Percentiles rank a stretch among this genome's conserved stretches.
phyloP scores from a whole-genome alignment of 1,140 invertebrate genomes.

The Heliconius nattereri region DNA sequence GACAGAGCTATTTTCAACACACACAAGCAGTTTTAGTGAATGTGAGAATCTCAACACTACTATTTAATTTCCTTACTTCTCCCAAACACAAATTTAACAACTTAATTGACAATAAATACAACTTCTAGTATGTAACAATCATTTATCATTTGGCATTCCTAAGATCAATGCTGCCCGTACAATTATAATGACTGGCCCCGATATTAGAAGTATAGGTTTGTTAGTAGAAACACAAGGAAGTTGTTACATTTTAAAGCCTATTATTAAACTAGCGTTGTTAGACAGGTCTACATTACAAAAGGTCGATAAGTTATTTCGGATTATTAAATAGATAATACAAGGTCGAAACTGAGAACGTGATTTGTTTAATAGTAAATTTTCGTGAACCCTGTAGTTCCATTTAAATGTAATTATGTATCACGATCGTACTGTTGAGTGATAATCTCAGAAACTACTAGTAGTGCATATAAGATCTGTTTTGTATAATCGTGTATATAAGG shows the following conservation, averaged over 20 bases:
- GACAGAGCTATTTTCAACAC: too few species aligned
- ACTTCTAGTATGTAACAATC: not conserved
- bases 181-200: slow-evolving; percentile 8
- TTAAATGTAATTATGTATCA: slow-evolving; percentile 6
- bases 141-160: not conserved
- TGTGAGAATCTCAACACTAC: too few species aligned
- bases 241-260: slow-evolving; percentile 22
- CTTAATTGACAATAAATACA: not conserved
- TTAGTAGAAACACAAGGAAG: slow-evolving; percentile 8
- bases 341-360: slow-evolving; percentile 14
- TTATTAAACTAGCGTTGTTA: slow-evolving; percentile 21
- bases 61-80: too few species aligned
- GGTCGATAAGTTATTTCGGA: slow-evolving; percentile 18
- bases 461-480: not conserved
- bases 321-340: slow-evolving; percentile 28
- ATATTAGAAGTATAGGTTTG: slow-evolving; percentile 17
- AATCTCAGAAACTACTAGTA: not conserved
- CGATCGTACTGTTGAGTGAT: not conserved
- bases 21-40: too few species aligned
- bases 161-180: slow-evolving; percentile 1
- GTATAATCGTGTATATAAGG: not conserved
- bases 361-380: slow-evolving; percentile 27
- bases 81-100: too few species aligned
- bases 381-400: not conserved
- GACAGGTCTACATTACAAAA: slow-evolving; percentile 15